Base-by-base conservation (phyloP, 2,797 vertebrate species). In the Glyptemys insculpta region DNA sequence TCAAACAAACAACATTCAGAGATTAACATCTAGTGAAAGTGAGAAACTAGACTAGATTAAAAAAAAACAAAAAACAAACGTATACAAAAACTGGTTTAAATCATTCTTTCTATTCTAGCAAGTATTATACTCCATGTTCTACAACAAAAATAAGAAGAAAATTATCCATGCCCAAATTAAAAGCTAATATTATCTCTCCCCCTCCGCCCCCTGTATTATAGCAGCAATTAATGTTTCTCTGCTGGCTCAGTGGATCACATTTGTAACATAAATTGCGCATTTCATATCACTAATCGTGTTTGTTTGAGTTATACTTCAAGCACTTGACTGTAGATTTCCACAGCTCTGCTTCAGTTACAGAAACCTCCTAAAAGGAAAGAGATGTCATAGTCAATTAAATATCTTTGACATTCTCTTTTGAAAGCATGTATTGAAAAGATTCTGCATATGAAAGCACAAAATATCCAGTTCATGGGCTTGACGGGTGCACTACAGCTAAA, bases 401-500 rank as follows among this genome's bases (percentile, higher is more conserved):
- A 80, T 34, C 14, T 50, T 68, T 95, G 93, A 53, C 34, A 31
- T 6, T 31, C 1, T 78, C 44, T 87, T 87, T 74, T 80, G 34
- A 0, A 18, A 88, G 79, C 89, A 50, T 2, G 0, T 41, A 34
- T 52, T 68, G 65, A 92, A 86, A 34, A 84, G 79, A 78, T 50
- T 88, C 65, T 47, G 4, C 47, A 23, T 54, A 56, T 85, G 54
- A 91, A 91, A 89, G 53, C 50, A 8, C 27, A 59, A 37, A 54
- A 82, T 25, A 65, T n/a, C 84, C 2, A 53, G 10, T 37, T 84
- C 10, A 23, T 18, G 4, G 52, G 11, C 31, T 86, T 95, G 79
- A 85, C 83, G 90, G 53, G 29, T 41, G 5, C 21, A 53, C 83
- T 88, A 88, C 74, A 90, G 44, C n/a, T 87, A 62, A 92, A 95